Evolutionary conservation across 2,797 vertebrate genomes (phyloP).

Genomic region (Centroberyx gerrardi): DNA sequence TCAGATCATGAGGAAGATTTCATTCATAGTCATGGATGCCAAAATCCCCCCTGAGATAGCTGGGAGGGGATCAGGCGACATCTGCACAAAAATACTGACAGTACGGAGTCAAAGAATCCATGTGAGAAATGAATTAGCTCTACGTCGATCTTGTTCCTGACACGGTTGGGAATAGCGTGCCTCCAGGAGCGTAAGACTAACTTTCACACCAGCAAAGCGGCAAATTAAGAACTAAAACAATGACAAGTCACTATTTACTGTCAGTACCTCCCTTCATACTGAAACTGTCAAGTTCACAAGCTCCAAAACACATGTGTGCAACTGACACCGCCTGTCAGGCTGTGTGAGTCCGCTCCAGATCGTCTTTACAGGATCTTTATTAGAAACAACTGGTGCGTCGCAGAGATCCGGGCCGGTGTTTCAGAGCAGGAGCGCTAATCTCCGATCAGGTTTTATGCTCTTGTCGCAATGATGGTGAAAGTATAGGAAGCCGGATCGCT

Average conservation of each 20-base stretch:
- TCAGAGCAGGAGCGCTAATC: not conserved
- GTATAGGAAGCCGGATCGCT: not conserved
- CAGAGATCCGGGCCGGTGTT: constrained; percentile 17
- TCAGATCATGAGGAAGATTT: constrained; percentile 24
- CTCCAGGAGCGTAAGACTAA: constrained; percentile 22
- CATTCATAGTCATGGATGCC: constrained; percentile 15
- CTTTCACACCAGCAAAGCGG: constrained; percentile 22
- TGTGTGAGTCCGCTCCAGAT: constrained; percentile 21
- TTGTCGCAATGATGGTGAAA: not conserved
- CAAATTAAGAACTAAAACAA: constrained; percentile 47
- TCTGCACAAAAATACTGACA: constrained; percentile 28
- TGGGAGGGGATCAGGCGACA: constrained; percentile 26
- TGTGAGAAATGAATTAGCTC: constrained; percentile 31
- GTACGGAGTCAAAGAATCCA: constrained; percentile 6
- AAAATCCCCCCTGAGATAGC: constrained; percentile 40
- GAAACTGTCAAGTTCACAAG: constrained; percentile 57
- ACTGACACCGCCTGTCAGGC: constrained; percentile 35
- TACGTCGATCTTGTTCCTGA: constrained; percentile 30
- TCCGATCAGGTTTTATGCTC: not conserved
- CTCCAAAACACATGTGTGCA: constrained; percentile 55
- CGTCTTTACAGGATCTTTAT: constrained; percentile 61
- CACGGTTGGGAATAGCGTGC: constrained; percentile 10
- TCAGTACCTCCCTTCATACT: constrained; percentile 44
- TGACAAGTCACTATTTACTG: constrained; percentile 59
- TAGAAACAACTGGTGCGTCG: constrained; percentile 64